phyloP scores from a whole-genome alignment of 2,797 vertebrate species.

The Anas bernieri region DNA sequence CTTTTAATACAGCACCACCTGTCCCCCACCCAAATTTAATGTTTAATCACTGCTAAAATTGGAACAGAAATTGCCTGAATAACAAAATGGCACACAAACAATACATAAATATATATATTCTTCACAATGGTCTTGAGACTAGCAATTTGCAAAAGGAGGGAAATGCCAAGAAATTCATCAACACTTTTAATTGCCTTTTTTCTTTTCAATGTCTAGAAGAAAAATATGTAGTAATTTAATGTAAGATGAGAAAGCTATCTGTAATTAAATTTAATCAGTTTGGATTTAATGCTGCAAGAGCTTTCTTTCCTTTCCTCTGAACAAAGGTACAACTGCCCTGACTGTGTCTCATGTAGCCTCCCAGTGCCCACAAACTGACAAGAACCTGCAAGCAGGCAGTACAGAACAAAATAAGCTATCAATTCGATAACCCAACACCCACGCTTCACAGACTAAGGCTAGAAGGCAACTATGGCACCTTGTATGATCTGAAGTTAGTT shows the following conservation, averaged over 20 bases:
- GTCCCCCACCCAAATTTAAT: neutral
- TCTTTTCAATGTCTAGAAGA: neutral
- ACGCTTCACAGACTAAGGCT: accelerated
- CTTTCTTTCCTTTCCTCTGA: neutral
- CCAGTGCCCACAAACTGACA: neutral
- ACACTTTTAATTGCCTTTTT: neutral
- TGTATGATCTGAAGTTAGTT: neutral
- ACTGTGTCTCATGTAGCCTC: neutral
- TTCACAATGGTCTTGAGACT: neutral
- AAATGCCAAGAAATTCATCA: neutral
- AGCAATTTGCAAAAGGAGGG: neutral
- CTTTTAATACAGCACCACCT: neutral
- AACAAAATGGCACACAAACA: neutral
- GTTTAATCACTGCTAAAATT: neutral
- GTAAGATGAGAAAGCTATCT: neutral
- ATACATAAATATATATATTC: neutral
- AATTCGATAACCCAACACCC: accelerated
- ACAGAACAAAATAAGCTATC: neutral
- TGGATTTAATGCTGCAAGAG: neutral
- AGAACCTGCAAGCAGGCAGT: neutral
- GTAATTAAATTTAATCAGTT: neutral
- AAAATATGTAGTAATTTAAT: neutral
- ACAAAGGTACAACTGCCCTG: neutral
- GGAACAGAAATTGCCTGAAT: neutral
- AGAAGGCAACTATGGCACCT: neutral